These are phyloP conservation scores for Megalopta genalis DNA, from an alignment of 1,140 invertebrate species.

Conservation along the genomic window DNA sequence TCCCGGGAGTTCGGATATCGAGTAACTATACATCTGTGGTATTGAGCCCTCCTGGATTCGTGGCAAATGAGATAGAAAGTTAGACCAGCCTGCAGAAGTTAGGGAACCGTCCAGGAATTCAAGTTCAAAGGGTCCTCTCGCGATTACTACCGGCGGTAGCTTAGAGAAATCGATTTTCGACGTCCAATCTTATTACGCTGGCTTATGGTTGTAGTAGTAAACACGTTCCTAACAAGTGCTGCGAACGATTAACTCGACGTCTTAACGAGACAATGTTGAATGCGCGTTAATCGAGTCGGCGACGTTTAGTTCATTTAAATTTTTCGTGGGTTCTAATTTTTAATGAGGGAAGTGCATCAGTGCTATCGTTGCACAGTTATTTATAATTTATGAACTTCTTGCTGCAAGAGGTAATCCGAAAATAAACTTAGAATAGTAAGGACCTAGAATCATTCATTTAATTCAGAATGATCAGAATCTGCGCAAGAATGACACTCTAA, in stretches of 20 bases:
- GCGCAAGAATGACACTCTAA: too few species aligned
- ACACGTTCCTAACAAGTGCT: not conserved
- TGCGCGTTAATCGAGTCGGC: too few species aligned
- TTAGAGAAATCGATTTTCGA: slow-evolving; percentile 35
- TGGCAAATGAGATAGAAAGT: slow-evolving; percentile 55
- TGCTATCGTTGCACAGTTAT: too few species aligned
- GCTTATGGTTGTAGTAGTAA: not conserved
- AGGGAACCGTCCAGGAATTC: slow-evolving; percentile 41
- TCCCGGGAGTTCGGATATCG: slow-evolving; percentile 15
- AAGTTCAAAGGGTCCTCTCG: slow-evolving; percentile 48
- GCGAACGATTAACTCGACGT: not conserved
- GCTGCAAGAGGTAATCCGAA: too few species aligned
- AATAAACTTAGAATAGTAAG: too few species aligned
- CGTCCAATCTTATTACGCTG: slow-evolving; percentile 4
- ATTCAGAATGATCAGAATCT: too few species aligned
- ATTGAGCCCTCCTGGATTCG: slow-evolving; percentile 33
- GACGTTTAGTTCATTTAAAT: too few species aligned
- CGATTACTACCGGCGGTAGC: slow-evolving; percentile 38
- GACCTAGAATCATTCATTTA: too few species aligned
- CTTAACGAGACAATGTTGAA: too few species aligned
- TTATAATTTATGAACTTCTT: too few species aligned
- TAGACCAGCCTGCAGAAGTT: slow-evolving; percentile 42
- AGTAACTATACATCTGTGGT: slow-evolving; percentile 35
- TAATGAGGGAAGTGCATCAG: too few species aligned
- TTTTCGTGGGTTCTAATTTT: too few species aligned